Conservation (phyloP, 2,113 vertebrate genomes). For the Oreochromis niloticus region DNA sequence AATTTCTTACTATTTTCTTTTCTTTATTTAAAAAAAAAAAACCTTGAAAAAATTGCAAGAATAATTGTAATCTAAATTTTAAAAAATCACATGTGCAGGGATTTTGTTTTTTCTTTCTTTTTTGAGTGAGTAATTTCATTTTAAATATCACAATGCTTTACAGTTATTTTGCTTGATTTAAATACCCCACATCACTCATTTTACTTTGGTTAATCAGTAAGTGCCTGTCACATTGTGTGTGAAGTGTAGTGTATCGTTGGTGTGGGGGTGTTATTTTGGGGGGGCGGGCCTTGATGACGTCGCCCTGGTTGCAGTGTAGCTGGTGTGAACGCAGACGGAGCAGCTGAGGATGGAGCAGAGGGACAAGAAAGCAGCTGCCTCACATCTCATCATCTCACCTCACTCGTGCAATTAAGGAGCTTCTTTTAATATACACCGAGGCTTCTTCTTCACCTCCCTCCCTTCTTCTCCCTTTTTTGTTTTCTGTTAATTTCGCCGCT, state of each 20-base stretch:
- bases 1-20: neutral
- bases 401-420: neutral
- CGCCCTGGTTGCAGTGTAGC: conserved; percentile 1
- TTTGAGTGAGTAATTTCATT: neutral
- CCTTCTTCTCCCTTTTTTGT: neutral
- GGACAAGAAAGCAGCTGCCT: neutral
- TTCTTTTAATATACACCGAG: neutral
- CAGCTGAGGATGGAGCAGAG: conserved; percentile 51
- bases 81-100: neutral
- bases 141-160: neutral
- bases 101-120: neutral
- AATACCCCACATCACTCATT: neutral
- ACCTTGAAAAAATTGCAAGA: neutral
- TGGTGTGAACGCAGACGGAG: conserved; percentile 40
- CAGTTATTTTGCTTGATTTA: neutral
- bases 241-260: neutral
- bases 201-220: neutral
- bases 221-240: neutral
- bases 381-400: conserved; percentile 4
- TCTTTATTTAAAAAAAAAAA: neutral
- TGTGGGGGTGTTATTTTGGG: neutral
- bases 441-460: neutral
- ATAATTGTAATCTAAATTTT: neutral
- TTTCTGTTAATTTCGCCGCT: neutral
- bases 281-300: conserved; percentile 65